These are phyloP conservation scores for Phalacrocorax carbo DNA, from an alignment of 2,113 vertebrate genomes.

Conservation along the genomic window DNA sequence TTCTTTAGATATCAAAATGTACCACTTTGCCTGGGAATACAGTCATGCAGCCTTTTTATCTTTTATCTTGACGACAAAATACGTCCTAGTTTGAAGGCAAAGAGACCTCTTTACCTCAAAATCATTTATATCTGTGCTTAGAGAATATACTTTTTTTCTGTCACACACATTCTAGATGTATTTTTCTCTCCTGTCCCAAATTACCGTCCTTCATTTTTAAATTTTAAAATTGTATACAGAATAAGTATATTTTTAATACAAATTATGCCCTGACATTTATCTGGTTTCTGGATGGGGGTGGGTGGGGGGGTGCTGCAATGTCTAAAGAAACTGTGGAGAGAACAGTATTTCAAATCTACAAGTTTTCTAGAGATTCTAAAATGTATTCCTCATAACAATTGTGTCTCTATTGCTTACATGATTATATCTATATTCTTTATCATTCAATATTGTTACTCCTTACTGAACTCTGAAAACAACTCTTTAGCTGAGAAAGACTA, in stretches of 20 bases:
- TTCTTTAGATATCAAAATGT: background rate
- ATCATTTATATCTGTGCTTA: background rate
- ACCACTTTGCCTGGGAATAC: background rate
- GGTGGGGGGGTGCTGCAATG: background rate
- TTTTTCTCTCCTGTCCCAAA: background rate
- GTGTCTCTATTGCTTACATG: background rate
- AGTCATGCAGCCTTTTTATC: background rate
- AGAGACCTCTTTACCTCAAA: background rate
- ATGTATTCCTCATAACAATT: background rate
- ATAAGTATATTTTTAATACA: background rate
- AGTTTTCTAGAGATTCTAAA: background rate
- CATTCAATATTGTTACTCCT: background rate
- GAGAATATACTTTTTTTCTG: background rate
- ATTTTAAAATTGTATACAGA: background rate
- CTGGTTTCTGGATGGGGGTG: background rate
- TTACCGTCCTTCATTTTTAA: background rate
- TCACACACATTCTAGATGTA: background rate
- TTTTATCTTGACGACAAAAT: background rate
- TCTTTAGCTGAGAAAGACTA: background rate
- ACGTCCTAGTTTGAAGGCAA: background rate
- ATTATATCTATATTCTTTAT: background rate
- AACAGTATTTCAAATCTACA: background rate
- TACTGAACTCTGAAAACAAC: background rate
- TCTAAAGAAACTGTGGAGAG: background rate
- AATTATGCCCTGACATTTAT: background rate